phyloP scores from a whole-genome alignment of 64 coral and sea anemone species.

The Porites lutea region DNA sequence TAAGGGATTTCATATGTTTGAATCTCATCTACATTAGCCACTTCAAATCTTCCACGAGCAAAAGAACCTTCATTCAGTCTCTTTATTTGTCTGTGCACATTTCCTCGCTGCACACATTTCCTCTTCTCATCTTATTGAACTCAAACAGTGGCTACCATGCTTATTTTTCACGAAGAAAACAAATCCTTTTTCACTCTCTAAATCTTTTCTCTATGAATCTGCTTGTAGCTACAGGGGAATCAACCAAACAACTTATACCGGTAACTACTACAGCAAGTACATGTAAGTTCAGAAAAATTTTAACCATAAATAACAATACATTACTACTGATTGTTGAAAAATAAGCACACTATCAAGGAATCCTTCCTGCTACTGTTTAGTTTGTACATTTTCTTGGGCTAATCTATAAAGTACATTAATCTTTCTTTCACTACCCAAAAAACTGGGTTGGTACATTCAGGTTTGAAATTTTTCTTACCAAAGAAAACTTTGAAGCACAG shows the following conservation, averaged over 20 bases:
- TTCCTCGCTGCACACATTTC: not conserved
- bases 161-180: not conserved
- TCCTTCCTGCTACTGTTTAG: too few relatives aligned
- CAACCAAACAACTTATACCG: not conserved
- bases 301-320: not conserved
- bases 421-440: too few relatives aligned
- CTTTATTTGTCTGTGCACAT: too few relatives aligned
- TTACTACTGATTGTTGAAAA: conserved; percentile 3
- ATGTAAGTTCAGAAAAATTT: conserved; percentile 2
- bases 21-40: too few relatives aligned
- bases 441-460: too few relatives aligned
- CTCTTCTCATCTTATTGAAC: not conserved
- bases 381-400: too few relatives aligned
- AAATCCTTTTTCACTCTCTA: not conserved
- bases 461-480: too few relatives aligned
- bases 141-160: not conserved
- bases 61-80: too few relatives aligned
- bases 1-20: too few relatives aligned
- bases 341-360: not conserved
- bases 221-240: conserved; percentile 34
- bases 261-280: not conserved
- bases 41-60: too few relatives aligned
- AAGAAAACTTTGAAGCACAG: too few relatives aligned
- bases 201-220: conserved; percentile 30
- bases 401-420: too few relatives aligned